A percentile compares a stretch with the other conserved stretches of the same genome.
These are phyloP conservation scores for Echinometra lucunter DNA, from an alignment of 53 echinoderm and acorn worm species.

Conservation along the genomic window DNA sequence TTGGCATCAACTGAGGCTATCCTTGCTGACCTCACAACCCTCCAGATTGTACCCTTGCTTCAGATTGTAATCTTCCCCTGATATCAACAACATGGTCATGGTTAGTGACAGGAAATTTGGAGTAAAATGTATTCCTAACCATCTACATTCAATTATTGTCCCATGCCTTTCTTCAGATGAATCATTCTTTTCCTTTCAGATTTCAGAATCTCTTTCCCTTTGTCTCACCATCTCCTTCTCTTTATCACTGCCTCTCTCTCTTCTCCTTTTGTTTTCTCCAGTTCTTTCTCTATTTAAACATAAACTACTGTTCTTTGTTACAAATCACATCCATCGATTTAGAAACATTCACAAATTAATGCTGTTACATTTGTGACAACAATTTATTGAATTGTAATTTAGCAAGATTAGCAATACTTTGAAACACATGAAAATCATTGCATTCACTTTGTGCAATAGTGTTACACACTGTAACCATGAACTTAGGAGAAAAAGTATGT, in stretches of 20 bases:
- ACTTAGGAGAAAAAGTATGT: too few species aligned
- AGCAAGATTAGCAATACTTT: conserved; percentile 4
- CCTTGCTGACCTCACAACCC: conserved; percentile 86
- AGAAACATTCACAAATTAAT: not conserved
- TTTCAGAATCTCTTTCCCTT: too few species aligned
- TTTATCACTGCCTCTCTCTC: too few species aligned
- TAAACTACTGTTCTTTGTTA: not conserved
- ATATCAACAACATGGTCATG: not conserved
- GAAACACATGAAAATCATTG: not conserved
- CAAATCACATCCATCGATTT: not conserved
- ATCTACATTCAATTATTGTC: too few species aligned
- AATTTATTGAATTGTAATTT: not conserved
- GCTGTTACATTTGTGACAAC: not conserved
- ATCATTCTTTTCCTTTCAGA: too few species aligned
- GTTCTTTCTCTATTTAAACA: not conserved
- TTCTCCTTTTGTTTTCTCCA: not conserved
- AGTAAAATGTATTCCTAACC: not conserved
- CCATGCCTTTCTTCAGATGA: too few species aligned
- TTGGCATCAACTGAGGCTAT: conserved; percentile 87
- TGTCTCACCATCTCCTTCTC: too few species aligned
- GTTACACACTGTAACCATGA: not conserved
- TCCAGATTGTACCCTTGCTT: conserved; percentile 86
- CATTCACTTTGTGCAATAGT: not conserved
- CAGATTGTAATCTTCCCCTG: conserved; percentile 86
- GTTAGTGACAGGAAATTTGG: not conserved